Conservation (phyloP, 2,797 vertebrate genomes). For the Falco concolor region DNA sequence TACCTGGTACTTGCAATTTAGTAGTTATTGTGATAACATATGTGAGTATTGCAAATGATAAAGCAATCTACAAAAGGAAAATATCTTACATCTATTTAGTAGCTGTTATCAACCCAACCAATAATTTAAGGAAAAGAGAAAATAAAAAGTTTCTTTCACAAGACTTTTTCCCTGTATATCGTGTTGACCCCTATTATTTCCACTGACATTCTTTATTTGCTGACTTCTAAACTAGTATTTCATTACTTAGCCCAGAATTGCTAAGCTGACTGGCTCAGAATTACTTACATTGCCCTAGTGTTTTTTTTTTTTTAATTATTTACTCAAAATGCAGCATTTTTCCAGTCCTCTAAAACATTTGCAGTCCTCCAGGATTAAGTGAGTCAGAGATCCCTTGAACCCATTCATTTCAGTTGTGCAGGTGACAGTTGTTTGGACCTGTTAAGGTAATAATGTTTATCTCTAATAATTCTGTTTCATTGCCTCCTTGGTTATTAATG, state of each 20-base stretch:
- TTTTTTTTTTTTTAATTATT: background rate
- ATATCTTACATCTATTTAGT: background rate
- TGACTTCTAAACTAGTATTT: background rate
- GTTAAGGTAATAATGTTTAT: slow-evolving; percentile 44
- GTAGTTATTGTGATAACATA: background rate
- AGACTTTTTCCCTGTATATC: background rate
- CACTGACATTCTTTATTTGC: background rate
- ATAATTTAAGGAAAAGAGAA: background rate
- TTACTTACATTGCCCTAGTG: background rate
- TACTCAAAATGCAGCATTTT: background rate
- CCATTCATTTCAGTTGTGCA: background rate
- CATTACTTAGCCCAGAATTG: background rate
- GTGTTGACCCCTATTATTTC: background rate
- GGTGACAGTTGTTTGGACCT: background rate
- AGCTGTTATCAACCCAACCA: background rate
- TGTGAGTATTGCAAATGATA: background rate
- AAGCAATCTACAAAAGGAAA: background rate
- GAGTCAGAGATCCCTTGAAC: background rate
- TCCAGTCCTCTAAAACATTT: background rate
- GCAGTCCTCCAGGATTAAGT: background rate
- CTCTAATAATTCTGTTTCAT: slow-evolving; percentile 39
- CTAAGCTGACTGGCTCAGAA: background rate
- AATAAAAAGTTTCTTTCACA: background rate
- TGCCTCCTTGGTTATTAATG: slow-evolving; percentile 56
- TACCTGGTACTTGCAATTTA: background rate